Percentiles rank a stretch among this genome's conserved stretches.
Conservation (phyloP, 2,888 invertebrate genomes). For the Orgyia antiqua region DNA sequence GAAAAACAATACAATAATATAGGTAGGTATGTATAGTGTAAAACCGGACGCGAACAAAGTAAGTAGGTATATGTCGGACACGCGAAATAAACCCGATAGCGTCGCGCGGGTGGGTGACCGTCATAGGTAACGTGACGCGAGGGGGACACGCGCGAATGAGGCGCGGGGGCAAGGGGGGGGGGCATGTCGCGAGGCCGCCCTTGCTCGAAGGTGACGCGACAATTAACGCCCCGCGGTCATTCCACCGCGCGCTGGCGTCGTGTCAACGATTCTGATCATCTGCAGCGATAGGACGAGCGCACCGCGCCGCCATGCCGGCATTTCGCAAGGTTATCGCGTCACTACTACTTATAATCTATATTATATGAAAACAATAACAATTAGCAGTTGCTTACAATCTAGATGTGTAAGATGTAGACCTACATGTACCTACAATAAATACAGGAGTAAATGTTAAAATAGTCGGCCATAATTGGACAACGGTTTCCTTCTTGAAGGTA, state of each 20-base stretch:
- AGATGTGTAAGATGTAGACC: too few relatives aligned
- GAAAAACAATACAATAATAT: too few relatives aligned
- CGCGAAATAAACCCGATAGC: constrained; percentile 37
- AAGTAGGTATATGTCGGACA: constrained; percentile 21
- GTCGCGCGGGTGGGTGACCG: constrained; percentile 45
- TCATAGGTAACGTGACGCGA: constrained; percentile 52
- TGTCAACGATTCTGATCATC: constrained; percentile 74
- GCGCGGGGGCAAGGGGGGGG: constrained; percentile 14
- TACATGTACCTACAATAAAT: too few relatives aligned
- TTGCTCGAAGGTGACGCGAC: constrained; percentile 71
- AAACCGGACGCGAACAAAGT: constrained; percentile 18
- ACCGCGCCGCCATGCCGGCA: constrained; percentile 46
- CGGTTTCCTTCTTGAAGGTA: too few relatives aligned
- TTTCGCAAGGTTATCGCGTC: constrained; percentile 28
- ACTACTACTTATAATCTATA: not conserved
- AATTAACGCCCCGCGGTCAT: constrained; percentile 72
- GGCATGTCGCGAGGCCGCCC: constrained; percentile 52
- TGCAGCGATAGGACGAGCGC: constrained; percentile 45
- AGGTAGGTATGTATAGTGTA: constrained; percentile 11
- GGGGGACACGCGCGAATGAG: constrained; percentile 19
- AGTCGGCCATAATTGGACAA: too few relatives aligned
- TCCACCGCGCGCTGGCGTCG: constrained; percentile 63
- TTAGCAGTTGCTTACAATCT: too few relatives aligned
- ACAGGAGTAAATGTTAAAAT: too few relatives aligned
- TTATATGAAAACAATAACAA: too few relatives aligned